A percentile compares a stretch with the other conserved stretches of the same genome.
Evolutionary conservation across 2,797 vertebrate species (phyloP).

Genomic region (Enteromius anoplus): DNA sequence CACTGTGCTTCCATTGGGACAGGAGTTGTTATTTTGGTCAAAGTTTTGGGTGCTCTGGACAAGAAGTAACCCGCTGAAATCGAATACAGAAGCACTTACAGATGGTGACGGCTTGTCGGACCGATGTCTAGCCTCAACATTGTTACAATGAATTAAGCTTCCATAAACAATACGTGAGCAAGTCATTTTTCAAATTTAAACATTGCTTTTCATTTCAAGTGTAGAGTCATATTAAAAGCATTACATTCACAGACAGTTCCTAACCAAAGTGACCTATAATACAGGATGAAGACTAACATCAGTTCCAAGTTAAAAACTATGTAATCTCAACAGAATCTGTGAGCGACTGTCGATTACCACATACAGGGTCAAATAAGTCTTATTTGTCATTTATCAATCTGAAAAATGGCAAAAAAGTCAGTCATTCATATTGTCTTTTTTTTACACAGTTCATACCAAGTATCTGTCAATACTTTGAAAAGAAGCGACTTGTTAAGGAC

Average conservation of each 20-base stretch:
- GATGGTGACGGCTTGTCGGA: slow-evolving; percentile 48
- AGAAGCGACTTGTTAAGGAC: neutral
- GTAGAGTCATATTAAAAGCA: slow-evolving; percentile 11
- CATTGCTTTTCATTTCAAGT: slow-evolving; percentile 36
- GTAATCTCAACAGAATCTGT: neutral
- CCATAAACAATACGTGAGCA: slow-evolving; percentile 52
- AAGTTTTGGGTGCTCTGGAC: slow-evolving; percentile 45
- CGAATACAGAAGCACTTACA: slow-evolving; percentile 52
- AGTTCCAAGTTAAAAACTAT: neutral
- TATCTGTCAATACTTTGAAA: neutral
- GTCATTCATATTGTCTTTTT: neutral
- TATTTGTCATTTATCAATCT: neutral
- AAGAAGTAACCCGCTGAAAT: slow-evolving; percentile 51
- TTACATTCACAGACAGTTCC: slow-evolving; percentile 12
- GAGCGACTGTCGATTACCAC: neutral
- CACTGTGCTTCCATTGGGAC: slow-evolving; percentile 48
- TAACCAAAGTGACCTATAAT: neutral
- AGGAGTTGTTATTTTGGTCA: slow-evolving; percentile 59
- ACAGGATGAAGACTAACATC: neutral
- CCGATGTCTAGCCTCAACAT: slow-evolving; percentile 55
- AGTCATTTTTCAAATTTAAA: slow-evolving; percentile 37
- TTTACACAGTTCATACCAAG: neutral
- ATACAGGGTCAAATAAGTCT: neutral
- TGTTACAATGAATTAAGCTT: slow-evolving; percentile 46
- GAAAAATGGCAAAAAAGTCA: neutral